Evolutionary conservation across 23 tunicate species (phyloP), one percentile per base, ranked within the genome.

Genomic region (Trididemnum miniatum): DNA sequence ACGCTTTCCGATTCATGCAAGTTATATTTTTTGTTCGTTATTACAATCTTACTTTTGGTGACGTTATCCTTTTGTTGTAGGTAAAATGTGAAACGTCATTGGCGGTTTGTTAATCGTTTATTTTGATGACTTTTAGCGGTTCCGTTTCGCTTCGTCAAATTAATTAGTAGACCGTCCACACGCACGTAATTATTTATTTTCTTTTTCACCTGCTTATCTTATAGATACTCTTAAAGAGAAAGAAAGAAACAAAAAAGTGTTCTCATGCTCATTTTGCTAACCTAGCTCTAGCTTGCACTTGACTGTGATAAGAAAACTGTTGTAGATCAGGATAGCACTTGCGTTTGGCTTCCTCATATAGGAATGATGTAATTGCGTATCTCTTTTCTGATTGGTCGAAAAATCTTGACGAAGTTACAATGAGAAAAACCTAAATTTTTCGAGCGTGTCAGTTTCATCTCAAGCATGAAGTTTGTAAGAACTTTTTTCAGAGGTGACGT

Each of bases 341-440:
- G 37, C 59, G 1, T 36, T 20, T 71, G 30, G 7, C 12, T 7
- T 20, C n/a, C n/a, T n/a, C n/a, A 36, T 74, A 2, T 74, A 74
- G 79, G 20, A 74, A 74, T 74, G 79, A 74, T 74, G 79, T 74
- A 74, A 74, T 67, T 24, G 37, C 59, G 1, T 36, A 39, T 71
- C 59, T 25, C 12, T 7, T 20, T 74, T 74, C 59, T 49, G 79
- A 74, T 74, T 74, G 79, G 79, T 49, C 28, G 59, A 40, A 3
- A 2, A 2, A 25, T 2, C 18, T 49, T 40, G 59, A 74, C 44
- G 23, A 71, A 71, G 24, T 38, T n/a, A n/a, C 18, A 18, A 49
- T 12, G 67, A 20, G 27, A 62, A n/a, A 62, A 62, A 20, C 54
- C 9, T 7, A 44, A 44, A 44, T 44, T 44, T 15, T 44, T 44